Evolutionary conservation across 1,140 invertebrate species (phyloP).

Genomic region (Drosophila tsacasi): DNA sequence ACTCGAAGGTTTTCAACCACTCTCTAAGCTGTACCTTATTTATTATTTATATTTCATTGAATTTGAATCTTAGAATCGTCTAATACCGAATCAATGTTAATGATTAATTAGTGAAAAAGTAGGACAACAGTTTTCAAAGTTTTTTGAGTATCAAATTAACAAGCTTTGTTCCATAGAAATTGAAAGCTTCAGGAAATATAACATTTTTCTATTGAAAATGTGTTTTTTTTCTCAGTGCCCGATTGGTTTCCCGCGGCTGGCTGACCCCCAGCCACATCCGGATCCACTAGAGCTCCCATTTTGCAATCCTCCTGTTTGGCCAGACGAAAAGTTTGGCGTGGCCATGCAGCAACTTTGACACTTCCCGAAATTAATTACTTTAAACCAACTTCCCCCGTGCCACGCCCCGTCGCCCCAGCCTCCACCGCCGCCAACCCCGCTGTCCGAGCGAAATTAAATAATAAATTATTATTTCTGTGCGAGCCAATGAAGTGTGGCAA

Average conservation of each 20-base stretch:
- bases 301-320: conserved; percentile 31
- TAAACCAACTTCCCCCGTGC: conserved; percentile 56
- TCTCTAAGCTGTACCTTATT: background rate
- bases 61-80: no score
- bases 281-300: conserved; percentile 19
- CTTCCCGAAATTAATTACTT: conserved; percentile 81
- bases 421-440: background rate
- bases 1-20: background rate
- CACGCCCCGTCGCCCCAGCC: conserved; percentile 12
- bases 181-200: background rate
- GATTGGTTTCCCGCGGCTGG: conserved; percentile 15
- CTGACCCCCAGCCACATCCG: conserved; percentile 26
- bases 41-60: background rate
- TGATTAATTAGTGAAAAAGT: no score
- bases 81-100: no score
- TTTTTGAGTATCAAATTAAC: background rate
- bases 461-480: conserved; percentile 80
- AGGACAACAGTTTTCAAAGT: background rate
- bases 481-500: conserved; percentile 80
- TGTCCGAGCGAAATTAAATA: conserved; percentile 67
- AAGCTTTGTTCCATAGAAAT: background rate
- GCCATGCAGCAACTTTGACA: conserved; percentile 74
- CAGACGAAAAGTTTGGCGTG: conserved; percentile 58
- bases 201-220: background rate
- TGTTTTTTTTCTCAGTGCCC: conserved; percentile 8